A percentile compares a stretch with the other conserved stretches of the same genome.
These are phyloP conservation scores for Anguilla rostrata DNA, from an alignment of 2,113 vertebrate genomes.

Conservation along the genomic window DNA sequence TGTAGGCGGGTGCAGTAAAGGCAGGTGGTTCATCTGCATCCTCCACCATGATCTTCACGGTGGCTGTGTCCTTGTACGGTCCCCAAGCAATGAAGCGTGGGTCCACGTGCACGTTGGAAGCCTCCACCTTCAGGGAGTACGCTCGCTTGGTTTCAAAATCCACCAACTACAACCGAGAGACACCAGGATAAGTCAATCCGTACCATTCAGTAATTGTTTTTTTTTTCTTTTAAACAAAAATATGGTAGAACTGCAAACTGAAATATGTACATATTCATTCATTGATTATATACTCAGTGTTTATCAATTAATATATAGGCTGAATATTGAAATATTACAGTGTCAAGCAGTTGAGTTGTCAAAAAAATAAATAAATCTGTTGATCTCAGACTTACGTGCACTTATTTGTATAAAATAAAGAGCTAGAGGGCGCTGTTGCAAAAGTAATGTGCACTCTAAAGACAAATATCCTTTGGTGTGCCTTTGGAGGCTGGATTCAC, in stretches of 20 bases:
- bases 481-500: conserved; percentile 13
- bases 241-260: background rate
- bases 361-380: background rate
- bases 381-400: background rate
- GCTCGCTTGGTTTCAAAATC: conserved; percentile 91
- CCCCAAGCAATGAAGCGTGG: conserved; percentile 88
- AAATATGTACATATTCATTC: background rate
- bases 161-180: conserved; percentile 71
- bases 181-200: background rate
- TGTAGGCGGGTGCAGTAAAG: conserved; percentile 82
- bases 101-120: conserved; percentile 87
- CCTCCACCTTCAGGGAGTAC: conserved; percentile 91
- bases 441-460: conserved; percentile 9
- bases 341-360: no score
- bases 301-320: background rate
- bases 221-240: background rate
- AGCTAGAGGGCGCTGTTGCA: conserved; percentile 69
- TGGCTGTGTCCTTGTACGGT: conserved; percentile 94
- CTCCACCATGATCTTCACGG: conserved; percentile 88
- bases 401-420: background rate
- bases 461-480: background rate
- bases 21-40: conserved; percentile 92
- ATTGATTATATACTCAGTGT: background rate
- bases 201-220: no score
- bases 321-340: background rate